A percentile compares a stretch with the other conserved stretches of the same genome.
These are phyloP conservation scores for Vipera latastei DNA, from an alignment of 2,797 vertebrate genomes.

Conservation along the genomic window DNA sequence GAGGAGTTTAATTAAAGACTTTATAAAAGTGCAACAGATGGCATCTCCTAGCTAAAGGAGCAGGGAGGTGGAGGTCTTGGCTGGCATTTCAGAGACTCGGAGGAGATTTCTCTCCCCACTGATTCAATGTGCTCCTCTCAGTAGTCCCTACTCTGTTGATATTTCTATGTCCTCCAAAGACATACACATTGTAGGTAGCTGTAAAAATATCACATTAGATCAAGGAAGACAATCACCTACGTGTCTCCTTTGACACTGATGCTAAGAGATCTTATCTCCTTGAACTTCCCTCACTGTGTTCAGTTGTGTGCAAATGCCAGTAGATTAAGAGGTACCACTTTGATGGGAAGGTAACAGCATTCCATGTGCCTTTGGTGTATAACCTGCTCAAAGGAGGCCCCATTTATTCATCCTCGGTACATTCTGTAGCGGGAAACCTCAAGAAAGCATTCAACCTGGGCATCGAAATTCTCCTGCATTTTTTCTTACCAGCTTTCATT, in stretches of 20 bases:
- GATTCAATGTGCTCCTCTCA: neutral
- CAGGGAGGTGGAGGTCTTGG: neutral
- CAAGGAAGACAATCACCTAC: neutral
- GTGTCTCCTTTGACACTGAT: neutral
- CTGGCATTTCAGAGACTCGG: neutral
- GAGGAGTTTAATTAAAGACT: slow-evolving; percentile 59
- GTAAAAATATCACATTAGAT: neutral
- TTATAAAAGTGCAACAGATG: slow-evolving; percentile 51
- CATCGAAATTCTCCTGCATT: neutral
- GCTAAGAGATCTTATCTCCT: neutral
- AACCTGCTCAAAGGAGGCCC: neutral
- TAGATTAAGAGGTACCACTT: neutral
- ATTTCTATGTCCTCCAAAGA: neutral
- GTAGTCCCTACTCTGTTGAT: neutral
- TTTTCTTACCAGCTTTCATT: neutral
- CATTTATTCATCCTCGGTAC: no score
- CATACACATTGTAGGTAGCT: neutral
- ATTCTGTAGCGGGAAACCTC: neutral
- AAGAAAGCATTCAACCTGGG: neutral
- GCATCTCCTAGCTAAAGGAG: slow-evolving; percentile 23
- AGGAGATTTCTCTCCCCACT: slow-evolving; percentile 5
- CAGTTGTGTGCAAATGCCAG: neutral
- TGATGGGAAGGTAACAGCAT: neutral
- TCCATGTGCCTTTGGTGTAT: neutral
- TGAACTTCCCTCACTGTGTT: neutral